Conservation (phyloP, 2,113 vertebrate genomes). For the Aepyceros melampus region DNA sequence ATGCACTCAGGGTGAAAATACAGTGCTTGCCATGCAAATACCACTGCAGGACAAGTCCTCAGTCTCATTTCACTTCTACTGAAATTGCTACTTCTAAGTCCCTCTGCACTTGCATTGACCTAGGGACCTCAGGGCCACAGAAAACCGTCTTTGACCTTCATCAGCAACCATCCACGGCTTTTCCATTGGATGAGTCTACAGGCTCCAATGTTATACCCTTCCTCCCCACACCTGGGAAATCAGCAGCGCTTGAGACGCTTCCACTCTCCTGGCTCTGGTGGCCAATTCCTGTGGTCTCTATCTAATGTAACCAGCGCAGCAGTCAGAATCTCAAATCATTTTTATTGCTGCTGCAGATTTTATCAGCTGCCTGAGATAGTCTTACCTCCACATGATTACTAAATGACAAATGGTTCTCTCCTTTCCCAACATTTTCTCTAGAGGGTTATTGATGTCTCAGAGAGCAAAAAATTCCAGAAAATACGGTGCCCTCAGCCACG, state of each 20-base stretch:
- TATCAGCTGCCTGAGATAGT: background rate
- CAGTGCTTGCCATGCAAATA: fast-evolving
- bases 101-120: background rate
- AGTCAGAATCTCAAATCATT: background rate
- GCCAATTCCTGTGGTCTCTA: background rate
- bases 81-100: too few species aligned
- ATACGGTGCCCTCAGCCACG: background rate
- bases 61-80: fast-evolving
- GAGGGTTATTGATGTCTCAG: background rate
- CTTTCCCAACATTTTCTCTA: background rate
- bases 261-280: fast-evolving
- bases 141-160: fast-evolving
- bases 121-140: background rate
- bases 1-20: fast-evolving
- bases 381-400: background rate
- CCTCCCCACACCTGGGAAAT: background rate
- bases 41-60: fast-evolving
- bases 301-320: fast-evolving
- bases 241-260: fast-evolving
- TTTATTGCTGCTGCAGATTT: background rate
- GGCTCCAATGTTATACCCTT: fast-evolving
- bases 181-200: too few species aligned
- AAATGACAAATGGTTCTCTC: background rate
- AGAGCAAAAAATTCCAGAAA: background rate
- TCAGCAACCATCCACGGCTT: fast-evolving